Base-by-base conservation (phyloP, 1,140 invertebrate genomes). In the Drosophila sechellia region DNA sequence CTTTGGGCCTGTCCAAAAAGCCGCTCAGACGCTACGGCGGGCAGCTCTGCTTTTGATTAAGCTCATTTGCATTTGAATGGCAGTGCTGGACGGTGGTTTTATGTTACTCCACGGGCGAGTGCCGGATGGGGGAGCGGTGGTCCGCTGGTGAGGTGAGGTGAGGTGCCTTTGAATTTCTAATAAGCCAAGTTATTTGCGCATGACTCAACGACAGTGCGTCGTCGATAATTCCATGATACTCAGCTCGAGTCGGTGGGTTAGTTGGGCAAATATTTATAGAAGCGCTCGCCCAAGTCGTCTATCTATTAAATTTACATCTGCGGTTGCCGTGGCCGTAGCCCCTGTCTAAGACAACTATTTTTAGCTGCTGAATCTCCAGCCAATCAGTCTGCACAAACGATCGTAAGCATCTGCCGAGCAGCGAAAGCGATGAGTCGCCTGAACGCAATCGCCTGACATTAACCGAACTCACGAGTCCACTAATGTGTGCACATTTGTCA, bases 181-280 rank as follows among this genome's bases (percentile, higher is more conserved):
- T 89, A 83, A 89, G 84, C 78, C 84, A 83, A 83, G 84, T 89
- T 87, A 75, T 87, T 89, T 89, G 84, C 84, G 76, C 79, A 87
- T 87, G 83, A 87, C 70, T 87, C 83, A 87, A 89, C 83, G 57
- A 0, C 53, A n/a, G 13, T 40, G 58, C 80, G 77, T 86, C 69
- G 81, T 78, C 81, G 65, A 81, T 86, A 83, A 81, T 81, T 86
- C 59, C 74, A 86, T 78, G 69, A 78, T 83, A 84, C 77, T 64
- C 68, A 3, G 12, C 25, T 27, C 17, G 27, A 17, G 12, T 43
- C 54, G 40, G 48, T 75, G 71, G 83, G 79, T 83, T 86, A 87
- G 83, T 86, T 86, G 79, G 83, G 64, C 83, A 86, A 86, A 86
- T 86, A 86, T 86, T 86, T 87, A 86, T 87, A 86, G 79, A 85